phyloP scores from a whole-genome alignment of 2,113 vertebrate species.

The Pao palembangensis region DNA sequence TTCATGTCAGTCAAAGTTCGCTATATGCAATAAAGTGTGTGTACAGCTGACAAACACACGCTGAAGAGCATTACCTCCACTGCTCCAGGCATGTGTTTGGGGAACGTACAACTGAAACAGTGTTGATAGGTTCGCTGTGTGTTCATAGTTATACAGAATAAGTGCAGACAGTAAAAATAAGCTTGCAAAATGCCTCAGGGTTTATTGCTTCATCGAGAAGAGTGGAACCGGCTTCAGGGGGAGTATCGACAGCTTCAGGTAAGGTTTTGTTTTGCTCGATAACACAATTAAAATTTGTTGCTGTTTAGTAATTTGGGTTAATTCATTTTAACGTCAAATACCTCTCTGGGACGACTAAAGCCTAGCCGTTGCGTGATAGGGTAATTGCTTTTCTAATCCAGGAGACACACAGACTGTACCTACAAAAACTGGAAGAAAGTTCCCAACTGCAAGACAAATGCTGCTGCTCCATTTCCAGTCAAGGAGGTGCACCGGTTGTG shows the following conservation, averaged over 20 bases:
- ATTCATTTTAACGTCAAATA: no score
- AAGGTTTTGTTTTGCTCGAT: conserved; percentile 16
- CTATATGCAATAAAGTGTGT: conserved; percentile 51
- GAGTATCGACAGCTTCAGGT: conserved; percentile 87
- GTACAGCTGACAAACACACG: conserved; percentile 37
- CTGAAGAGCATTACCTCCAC: conserved; percentile 14
- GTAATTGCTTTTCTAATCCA: conserved; percentile 42
- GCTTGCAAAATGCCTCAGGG: conserved; percentile 47
- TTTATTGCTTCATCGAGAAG: conserved; percentile 68
- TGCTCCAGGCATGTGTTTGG: conserved; percentile 11
- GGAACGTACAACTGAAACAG: not conserved
- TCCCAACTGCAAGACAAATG: conserved; percentile 85
- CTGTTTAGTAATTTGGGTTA: not conserved
- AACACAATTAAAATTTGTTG: not conserved
- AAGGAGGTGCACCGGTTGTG: conserved; percentile 78
- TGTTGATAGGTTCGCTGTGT: not conserved
- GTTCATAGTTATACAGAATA: no score
- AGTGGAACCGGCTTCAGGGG: conserved; percentile 83
- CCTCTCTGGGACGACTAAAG: no score
- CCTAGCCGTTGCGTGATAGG: not conserved
- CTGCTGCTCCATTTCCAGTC: conserved; percentile 76
- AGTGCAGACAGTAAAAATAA: no score
- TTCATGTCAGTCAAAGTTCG: conserved; percentile 67
- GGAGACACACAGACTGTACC: conserved; percentile 87
- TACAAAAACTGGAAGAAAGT: conserved; percentile 87